Evolutionary conservation across 2,797 vertebrate species (phyloP), one percentile per base, ranked within the genome.

Genomic region (Poeciliopsis infans): DNA sequence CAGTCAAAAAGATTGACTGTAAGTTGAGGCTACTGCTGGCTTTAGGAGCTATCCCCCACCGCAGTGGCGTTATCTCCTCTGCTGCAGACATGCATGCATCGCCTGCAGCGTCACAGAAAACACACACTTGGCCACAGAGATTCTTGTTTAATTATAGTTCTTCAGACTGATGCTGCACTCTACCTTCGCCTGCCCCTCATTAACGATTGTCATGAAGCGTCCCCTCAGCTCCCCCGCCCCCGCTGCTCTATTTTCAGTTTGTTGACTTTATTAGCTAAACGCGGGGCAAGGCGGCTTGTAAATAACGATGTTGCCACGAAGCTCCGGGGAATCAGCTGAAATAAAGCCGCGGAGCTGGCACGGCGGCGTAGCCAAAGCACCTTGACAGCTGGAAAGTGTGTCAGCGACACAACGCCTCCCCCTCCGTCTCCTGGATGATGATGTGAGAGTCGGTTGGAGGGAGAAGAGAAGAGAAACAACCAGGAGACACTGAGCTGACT

Each of bases 61-160:
- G 83, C 90, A 66, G 85, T 73, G 12, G 86, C 51, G 82, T 93
- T 95, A 95, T 95, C 94, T 92, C 76, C 74, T 78, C 72, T 81
- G 83, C 89, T 75, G 79, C 94, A 95, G 94, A 92, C 91, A 83
- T 78, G 83, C 90, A 87, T 83, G 86, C 89, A 83, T 78, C n/a
- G 89, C 93, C 87, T 61, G 80, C 74, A 92, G 92, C 90, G 66
- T 76, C 69, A 83, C 86, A 75, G 66, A 87, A 90, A 89, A 88
- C 87, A 83, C 87, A 86, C 90, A 90, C 88, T 85, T 91, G 90
- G 92, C 92, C 92, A 64, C 28, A 81, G 81, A 80, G 47, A 31
- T 80, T 89, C 86, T 82, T 77, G 87, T 91, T 94, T 91, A 93
- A 95, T 95, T 94, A 92, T 87, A 94, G 90, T 88, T 91, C 88